Evolutionary conservation across 2,113 vertebrate species (phyloP).

Genomic region (Sebastes schlegelii): DNA sequence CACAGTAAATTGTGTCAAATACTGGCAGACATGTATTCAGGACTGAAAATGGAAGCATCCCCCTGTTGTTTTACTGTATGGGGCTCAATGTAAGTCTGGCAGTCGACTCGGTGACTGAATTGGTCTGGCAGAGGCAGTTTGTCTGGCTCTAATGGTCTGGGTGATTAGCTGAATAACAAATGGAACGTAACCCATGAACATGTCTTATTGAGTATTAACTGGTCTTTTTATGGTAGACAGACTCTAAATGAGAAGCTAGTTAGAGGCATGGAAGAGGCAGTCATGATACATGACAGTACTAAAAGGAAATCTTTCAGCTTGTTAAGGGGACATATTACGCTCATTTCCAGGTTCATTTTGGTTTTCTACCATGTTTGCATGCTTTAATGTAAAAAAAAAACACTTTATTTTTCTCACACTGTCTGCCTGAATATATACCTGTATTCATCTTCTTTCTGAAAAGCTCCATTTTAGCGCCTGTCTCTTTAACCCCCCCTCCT

Average conservation of each 20-base stretch:
- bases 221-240: constrained; percentile 52
- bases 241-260: constrained; percentile 49
- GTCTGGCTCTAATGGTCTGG: constrained; percentile 71
- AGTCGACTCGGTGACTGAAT: constrained; percentile 48
- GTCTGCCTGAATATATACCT: too few relatives aligned
- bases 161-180: constrained; percentile 75
- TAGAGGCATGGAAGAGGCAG: constrained; percentile 7
- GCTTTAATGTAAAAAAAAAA: too few relatives aligned
- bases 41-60: constrained; percentile 57
- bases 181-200: constrained; percentile 57
- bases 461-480: too few relatives aligned
- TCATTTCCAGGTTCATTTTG: too few relatives aligned
- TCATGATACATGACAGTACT: constrained; percentile 28
- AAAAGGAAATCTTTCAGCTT: constrained; percentile 22
- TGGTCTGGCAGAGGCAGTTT: constrained; percentile 53
- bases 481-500: too few relatives aligned
- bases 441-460: too few relatives aligned
- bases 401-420: too few relatives aligned
- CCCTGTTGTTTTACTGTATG: constrained; percentile 65
- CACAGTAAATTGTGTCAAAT: constrained; percentile 61
- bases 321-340: too few relatives aligned
- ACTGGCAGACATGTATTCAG: constrained; percentile 52
- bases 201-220: constrained; percentile 59
- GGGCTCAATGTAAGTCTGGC: constrained; percentile 52
- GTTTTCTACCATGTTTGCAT: too few relatives aligned